A percentile compares a stretch with the other conserved stretches of the same genome.
phyloP scores from a whole-genome alignment of 2,888 invertebrate species.

The Diaphora mendica region DNA sequence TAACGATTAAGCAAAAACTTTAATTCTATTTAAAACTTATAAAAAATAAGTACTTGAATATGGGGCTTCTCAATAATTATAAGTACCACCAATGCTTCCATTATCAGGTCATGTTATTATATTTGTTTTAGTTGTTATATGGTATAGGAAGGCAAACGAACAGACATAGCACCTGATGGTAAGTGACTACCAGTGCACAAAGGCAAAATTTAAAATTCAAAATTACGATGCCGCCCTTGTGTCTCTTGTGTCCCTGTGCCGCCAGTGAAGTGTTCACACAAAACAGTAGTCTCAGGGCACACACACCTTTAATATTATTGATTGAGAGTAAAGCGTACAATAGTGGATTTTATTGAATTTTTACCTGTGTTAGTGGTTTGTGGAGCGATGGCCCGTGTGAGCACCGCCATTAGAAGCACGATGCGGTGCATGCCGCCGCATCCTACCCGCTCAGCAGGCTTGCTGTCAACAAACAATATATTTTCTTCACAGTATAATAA shows the following conservation, averaged over 20 bases:
- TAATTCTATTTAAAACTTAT: neutral
- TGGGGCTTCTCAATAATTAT: no score
- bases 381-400: constrained; percentile 75
- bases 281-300: neutral
- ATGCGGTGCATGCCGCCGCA: constrained; percentile 83
- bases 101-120: no score
- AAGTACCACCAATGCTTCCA: no score
- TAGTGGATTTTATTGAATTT: constrained; percentile 17
- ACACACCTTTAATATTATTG: neutral
- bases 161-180: no score
- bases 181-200: neutral
- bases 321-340: neutral
- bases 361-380: constrained; percentile 69
- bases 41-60: no score
- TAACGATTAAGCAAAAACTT: neutral
- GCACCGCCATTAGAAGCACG: constrained; percentile 78
- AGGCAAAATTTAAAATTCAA: neutral
- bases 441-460: constrained; percentile 81
- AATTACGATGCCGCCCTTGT: neutral
- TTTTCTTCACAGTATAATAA: neutral
- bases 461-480: constrained; percentile 57
- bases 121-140: neutral
- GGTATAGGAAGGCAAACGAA: neutral
- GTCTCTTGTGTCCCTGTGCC: no score
- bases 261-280: no score